Evolutionary conservation across 2,113 vertebrate species (phyloP), one percentile per base, ranked within the genome.

Genomic region (Perca fluviatilis): DNA sequence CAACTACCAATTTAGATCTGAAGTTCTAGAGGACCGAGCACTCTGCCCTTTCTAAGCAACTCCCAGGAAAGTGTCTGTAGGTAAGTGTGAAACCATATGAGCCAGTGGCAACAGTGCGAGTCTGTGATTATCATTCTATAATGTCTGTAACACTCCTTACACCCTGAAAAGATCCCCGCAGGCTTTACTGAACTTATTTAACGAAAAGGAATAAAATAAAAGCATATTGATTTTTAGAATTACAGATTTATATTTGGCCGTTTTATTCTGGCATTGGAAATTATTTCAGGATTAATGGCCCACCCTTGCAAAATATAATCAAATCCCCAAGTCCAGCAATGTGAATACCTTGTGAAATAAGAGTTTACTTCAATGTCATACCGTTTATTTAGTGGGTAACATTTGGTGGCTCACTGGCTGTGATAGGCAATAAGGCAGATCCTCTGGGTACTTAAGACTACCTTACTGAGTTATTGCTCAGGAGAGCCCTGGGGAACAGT

Each of bases 401-500:
- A 19, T 61, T 79, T 47, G 8, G 23, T 1, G 7, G 43, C 73
- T 74, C 70, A 33, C 40, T 78, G 63, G 21, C 61, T 60, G 16
- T 66, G 77, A 77, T 62, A 57, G 51, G 58, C 66, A 69, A 58
- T 74, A 63, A 61, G 23, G 77, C 4, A 10, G 11, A 74, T 67
- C 43, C 56, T 83, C 30, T 51, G 53, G 81, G 49, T 74, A 82
- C 56, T 49, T 3, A 19, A 33, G 33, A 78, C 27, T 77, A 74
- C 65, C 49, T 73, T 75, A 13, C 68, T 68, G 21, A 84, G 51
- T 74, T 74, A 86, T 58, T 85, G 64, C 87, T 76, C n/a, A 36
- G 56, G 18, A 79, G 65, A 86, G 57, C 72, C 76, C 73, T 27
- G 12, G 56, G 81, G 83, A 81, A 80, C 18, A 58, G 72, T 27